Conservation (phyloP, 1,140 invertebrate genomes). For the Eurosta solidaginis region DNA sequence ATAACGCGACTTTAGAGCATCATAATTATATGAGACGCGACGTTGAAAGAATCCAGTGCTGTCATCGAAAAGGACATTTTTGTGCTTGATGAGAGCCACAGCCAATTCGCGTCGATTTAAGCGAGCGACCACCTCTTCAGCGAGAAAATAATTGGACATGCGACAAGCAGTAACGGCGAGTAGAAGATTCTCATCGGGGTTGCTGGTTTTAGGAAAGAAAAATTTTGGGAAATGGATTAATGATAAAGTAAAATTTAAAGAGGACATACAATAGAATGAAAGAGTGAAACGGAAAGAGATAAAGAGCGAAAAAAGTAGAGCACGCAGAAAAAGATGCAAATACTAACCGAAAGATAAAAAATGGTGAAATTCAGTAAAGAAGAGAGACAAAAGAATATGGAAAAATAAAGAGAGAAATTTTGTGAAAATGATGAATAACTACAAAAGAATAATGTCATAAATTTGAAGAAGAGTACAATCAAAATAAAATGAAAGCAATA, state of each 20-base stretch:
- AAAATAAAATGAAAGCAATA: too few relatives aligned
- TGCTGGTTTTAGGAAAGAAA: slow-evolving; percentile 32
- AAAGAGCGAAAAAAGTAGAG: too few relatives aligned
- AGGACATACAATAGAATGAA: too few relatives aligned
- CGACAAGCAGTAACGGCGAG: slow-evolving; percentile 54
- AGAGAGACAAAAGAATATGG: too few relatives aligned
- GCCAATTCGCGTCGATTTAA: slow-evolving; percentile 45
- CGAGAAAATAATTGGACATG: slow-evolving; percentile 55
- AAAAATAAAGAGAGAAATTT: too few relatives aligned
- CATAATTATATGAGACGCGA: slow-evolving; percentile 38
- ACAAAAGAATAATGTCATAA: too few relatives aligned
- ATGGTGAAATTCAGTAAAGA: too few relatives aligned
- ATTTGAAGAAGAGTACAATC: too few relatives aligned
- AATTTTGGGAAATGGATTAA: not conserved
- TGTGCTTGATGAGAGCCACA: slow-evolving; percentile 50
- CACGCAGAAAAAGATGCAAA: too few relatives aligned
- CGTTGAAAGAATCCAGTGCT: slow-evolving; percentile 50
- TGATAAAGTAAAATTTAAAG: not conserved
- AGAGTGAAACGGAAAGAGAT: too few relatives aligned
- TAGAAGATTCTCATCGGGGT: slow-evolving; percentile 49
- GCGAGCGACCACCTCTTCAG: slow-evolving; percentile 48
- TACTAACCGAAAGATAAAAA: too few relatives aligned
- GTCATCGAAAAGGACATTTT: slow-evolving; percentile 56
- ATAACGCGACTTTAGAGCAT: not conserved
- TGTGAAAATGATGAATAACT: too few relatives aligned